A percentile compares a stretch with the other conserved stretches of the same genome.
These are phyloP conservation scores for Rafetus swinhoei DNA, from an alignment of 2,113 vertebrate genomes.

Conservation along the genomic window DNA sequence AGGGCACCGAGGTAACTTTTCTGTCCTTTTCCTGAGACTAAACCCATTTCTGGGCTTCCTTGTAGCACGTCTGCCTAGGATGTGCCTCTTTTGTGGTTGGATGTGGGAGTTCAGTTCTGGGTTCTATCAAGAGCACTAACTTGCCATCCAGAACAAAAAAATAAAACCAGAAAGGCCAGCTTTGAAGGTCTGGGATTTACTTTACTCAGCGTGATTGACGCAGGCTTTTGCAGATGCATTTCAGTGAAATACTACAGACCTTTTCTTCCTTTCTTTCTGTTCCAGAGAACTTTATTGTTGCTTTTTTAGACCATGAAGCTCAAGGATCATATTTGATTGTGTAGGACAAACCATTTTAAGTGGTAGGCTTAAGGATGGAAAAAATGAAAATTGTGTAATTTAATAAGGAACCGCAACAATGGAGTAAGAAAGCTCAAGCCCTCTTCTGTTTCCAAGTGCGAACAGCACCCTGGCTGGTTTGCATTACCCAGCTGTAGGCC, in stretches of 20 bases:
- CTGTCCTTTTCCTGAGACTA: not conserved
- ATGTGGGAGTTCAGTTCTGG: not conserved
- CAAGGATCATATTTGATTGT: slow-evolving; percentile 77
- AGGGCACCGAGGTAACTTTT: not conserved
- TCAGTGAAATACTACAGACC: slow-evolving; percentile 66
- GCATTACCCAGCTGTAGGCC: slow-evolving; percentile 49
- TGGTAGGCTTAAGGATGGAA: slow-evolving; percentile 73
- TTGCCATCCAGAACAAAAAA: not conserved
- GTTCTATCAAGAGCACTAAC: not conserved
- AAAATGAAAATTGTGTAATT: slow-evolving; percentile 80
- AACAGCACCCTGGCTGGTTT: slow-evolving; percentile 64
- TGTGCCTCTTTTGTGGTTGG: not conserved
- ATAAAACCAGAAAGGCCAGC: not conserved
- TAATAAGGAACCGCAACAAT: slow-evolving; percentile 75
- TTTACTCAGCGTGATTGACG: slow-evolving; percentile 33
- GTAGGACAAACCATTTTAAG: slow-evolving; percentile 76
- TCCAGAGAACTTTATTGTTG: slow-evolving; percentile 68
- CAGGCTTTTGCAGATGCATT: slow-evolving; percentile 59
- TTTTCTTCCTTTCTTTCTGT: slow-evolving; percentile 72
- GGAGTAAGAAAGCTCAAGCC: slow-evolving; percentile 50
- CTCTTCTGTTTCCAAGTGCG: slow-evolving; percentile 35
- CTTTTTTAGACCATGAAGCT: slow-evolving; percentile 66
- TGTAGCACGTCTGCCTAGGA: not conserved
- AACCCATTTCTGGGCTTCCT: not conserved
- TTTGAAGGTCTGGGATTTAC: slow-evolving; percentile 14